Percentiles rank a stretch among this genome's conserved stretches.
These are phyloP conservation scores for Monochamus saltuarius DNA, from an alignment of 1,140 invertebrate species.

Conservation along the genomic window DNA sequence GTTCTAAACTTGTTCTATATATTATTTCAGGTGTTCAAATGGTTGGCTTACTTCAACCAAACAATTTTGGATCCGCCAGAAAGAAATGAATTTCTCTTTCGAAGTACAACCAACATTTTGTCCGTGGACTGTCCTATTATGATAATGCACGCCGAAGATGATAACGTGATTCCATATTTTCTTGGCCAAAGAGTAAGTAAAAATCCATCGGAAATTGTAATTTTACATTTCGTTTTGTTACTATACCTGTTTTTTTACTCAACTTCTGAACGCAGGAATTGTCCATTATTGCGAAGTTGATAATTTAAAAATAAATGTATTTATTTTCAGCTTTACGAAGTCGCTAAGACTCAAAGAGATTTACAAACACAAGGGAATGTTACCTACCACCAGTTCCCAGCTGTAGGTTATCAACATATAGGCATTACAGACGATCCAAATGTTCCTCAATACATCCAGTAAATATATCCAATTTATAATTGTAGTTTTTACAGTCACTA, in stretches of 20 bases:
- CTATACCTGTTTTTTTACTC: not conserved
- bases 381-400: conserved; percentile 33
- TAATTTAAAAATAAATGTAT: too few species aligned
- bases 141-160: conserved; percentile 88
- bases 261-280: not conserved
- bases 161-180: conserved; percentile 73
- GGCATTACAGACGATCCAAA: conserved; percentile 24
- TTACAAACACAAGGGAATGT: conserved; percentile 29
- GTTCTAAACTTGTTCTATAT: too few species aligned
- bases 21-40: conserved; percentile 47
- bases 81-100: conserved; percentile 64
- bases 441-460: conserved; percentile 28
- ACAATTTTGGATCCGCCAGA: conserved; percentile 69
- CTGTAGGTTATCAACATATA: conserved; percentile 34
- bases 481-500: too few species aligned
- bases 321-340: conserved; percentile 21
- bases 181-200: conserved; percentile 67
- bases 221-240: not conserved
- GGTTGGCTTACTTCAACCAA: conserved; percentile 71
- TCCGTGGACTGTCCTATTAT: conserved; percentile 73
- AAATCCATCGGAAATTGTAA: conserved; percentile 4
- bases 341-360: conserved; percentile 23
- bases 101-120: conserved; percentile 67
- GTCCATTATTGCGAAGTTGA: too few species aligned
- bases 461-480: conserved; percentile 9